These are phyloP conservation scores for Setipinna tenuifilis DNA, from an alignment of 2,797 vertebrate genomes.

Conservation along the genomic window DNA sequence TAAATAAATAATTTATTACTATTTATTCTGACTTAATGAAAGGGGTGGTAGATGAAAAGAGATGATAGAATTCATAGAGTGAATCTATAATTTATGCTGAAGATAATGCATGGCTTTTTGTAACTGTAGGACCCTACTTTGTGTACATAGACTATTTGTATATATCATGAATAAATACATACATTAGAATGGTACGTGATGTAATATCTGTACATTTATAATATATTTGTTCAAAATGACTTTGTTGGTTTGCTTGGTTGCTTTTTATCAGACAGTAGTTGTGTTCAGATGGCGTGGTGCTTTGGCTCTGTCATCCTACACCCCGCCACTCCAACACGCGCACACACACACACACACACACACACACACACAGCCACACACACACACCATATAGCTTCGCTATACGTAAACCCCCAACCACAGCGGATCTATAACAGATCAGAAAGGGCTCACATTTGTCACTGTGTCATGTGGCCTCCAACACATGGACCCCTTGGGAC, in stretches of 20 bases:
- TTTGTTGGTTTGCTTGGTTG: slow-evolving; percentile 41
- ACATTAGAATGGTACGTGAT: slow-evolving; percentile 4
- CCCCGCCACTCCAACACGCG: background rate
- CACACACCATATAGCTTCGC: no score
- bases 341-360: no score
- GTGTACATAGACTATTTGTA: slow-evolving; percentile 67
- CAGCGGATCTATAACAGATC: slow-evolving; percentile 62
- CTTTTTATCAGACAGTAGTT: slow-evolving; percentile 47
- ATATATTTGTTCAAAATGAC: slow-evolving; percentile 45
- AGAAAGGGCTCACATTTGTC: slow-evolving; percentile 68
- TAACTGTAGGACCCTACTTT: slow-evolving; percentile 65
- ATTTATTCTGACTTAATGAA: slow-evolving; percentile 72
- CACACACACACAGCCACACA: no score
- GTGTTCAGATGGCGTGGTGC: background rate
- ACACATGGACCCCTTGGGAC: slow-evolving; percentile 50
- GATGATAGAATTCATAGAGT: slow-evolving; percentile 65
- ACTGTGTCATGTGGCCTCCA: slow-evolving; percentile 54
- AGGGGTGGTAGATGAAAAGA: slow-evolving; percentile 30
- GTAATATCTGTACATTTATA: slow-evolving; percentile 61
- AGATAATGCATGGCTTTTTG: slow-evolving; percentile 79
- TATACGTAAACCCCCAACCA: slow-evolving; percentile 36
- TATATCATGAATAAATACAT: slow-evolving; percentile 70
- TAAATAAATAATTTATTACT: slow-evolving; percentile 74
- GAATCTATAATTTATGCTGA: slow-evolving; percentile 66
- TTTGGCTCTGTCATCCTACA: no score